Evolutionary conservation across 1,140 invertebrate genomes (phyloP).

Genomic region (Stegodyphus dumicola): DNA sequence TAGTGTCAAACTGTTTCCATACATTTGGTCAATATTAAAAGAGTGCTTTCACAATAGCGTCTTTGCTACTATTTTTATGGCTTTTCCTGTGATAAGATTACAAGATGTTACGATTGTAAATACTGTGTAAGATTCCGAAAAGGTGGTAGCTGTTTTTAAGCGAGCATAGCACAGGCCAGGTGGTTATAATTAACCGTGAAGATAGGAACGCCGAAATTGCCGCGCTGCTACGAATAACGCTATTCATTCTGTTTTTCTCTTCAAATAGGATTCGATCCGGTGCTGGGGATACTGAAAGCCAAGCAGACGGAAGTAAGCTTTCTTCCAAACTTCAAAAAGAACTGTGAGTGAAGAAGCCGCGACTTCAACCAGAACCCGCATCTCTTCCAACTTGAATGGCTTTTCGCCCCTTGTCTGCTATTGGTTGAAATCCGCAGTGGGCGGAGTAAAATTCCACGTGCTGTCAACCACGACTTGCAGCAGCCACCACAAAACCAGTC

Average conservation of each 20-base stretch:
- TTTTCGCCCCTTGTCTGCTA: neutral
- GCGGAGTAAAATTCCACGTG: slow-evolving; percentile 40
- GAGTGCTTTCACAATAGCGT: too few relatives aligned
- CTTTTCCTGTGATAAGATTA: too few relatives aligned
- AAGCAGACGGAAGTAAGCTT: neutral
- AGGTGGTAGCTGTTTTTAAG: too few relatives aligned
- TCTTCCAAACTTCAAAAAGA: neutral
- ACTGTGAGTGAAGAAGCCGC: neutral
- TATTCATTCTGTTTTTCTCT: slow-evolving; percentile 10
- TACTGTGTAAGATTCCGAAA: too few relatives aligned
- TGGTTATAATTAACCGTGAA: slow-evolving; percentile 46
- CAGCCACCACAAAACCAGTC: neutral
- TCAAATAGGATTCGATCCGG: slow-evolving; percentile 39
- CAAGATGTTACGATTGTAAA: too few relatives aligned
- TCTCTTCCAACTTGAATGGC: slow-evolving; percentile 18
- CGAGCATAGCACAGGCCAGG: slow-evolving; percentile 5
- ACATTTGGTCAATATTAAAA: too few relatives aligned
- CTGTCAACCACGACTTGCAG: neutral
- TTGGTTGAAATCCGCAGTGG: slow-evolving; percentile 19
- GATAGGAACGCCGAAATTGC: neutral
- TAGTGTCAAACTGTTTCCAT: too few relatives aligned
- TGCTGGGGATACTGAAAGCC: slow-evolving; percentile 9
- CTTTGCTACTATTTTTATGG: too few relatives aligned
- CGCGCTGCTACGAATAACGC: neutral
- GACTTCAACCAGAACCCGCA: slow-evolving; percentile 28